Evolutionary conservation across 2,888 invertebrate genomes (phyloP).

Genomic region (Agrochola litura): DNA sequence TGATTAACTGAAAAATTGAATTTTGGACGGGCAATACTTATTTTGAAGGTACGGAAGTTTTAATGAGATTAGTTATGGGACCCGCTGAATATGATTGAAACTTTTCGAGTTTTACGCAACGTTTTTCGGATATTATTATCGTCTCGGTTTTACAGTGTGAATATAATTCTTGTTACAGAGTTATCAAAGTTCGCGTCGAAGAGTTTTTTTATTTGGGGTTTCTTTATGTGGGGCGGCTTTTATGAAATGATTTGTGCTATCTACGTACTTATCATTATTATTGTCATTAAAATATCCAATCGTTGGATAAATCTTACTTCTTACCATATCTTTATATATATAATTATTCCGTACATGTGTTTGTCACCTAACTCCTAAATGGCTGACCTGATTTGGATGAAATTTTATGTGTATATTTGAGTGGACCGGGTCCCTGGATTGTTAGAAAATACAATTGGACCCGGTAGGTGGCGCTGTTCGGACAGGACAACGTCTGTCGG

Average conservation of each 20-base stretch:
- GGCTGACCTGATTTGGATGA: too few relatives aligned
- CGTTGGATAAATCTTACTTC: neutral
- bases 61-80: constrained; percentile 64
- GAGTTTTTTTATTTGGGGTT: constrained; percentile 23
- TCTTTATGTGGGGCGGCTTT: constrained; percentile 19
- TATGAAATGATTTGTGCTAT: constrained; percentile 6
- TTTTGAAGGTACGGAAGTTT: constrained; percentile 58
- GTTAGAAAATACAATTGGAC: too few relatives aligned
- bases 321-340: too few relatives aligned
- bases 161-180: constrained; percentile 53
- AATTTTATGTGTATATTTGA: too few relatives aligned
- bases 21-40: constrained; percentile 57
- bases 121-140: constrained; percentile 55
- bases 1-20: constrained; percentile 65
- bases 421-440: too few relatives aligned
- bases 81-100: constrained; percentile 62
- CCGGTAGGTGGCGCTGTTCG: too few relatives aligned
- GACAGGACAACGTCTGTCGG: too few relatives aligned
- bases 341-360: too few relatives aligned
- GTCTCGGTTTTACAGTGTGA: constrained; percentile 54
- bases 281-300: neutral
- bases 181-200: constrained; percentile 39
- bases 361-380: too few relatives aligned
- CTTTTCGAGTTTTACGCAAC: constrained; percentile 56
- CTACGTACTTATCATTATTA: neutral